phyloP scores from a whole-genome alignment of 2,797 vertebrate genomes.

The Siniperca undulata region DNA sequence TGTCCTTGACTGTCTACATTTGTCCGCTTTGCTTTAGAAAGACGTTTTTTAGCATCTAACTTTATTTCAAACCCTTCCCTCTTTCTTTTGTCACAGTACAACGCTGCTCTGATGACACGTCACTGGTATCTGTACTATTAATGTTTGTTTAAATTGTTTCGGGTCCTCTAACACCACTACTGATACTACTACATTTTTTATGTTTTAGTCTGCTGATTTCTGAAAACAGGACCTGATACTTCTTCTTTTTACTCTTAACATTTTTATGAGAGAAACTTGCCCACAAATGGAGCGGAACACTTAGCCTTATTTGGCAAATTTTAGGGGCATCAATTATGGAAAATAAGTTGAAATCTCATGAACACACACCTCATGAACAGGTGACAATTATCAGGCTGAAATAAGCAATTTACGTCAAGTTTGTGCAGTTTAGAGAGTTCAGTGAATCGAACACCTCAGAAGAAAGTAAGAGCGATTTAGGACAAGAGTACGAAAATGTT shows the following conservation, averaged over 20 bases:
- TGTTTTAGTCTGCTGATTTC: background rate
- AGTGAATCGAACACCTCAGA: background rate
- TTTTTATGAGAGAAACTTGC: background rate
- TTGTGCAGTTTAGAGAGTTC: background rate
- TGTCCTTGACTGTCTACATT: background rate
- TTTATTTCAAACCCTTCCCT: background rate
- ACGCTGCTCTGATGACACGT: background rate
- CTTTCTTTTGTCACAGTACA: background rate
- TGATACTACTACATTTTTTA: too few relatives aligned
- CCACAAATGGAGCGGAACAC: background rate
- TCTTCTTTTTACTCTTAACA: conserved; percentile 4
- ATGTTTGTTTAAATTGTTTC: background rate
- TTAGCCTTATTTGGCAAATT: background rate
- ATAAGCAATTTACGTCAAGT: background rate
- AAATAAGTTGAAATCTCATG: background rate
- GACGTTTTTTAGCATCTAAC: background rate
- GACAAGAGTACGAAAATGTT: background rate
- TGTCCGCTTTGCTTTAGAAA: background rate
- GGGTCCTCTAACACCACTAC: background rate
- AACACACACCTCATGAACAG: background rate
- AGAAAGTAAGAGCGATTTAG: background rate
- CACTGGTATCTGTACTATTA: background rate
- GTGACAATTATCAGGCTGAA: background rate
- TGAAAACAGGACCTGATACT: background rate
- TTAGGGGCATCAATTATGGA: background rate